Evolutionary conservation across 1,140 invertebrate genomes (phyloP), one percentile per base, ranked within the genome.

Genomic region (Ylistrum balloti): DNA sequence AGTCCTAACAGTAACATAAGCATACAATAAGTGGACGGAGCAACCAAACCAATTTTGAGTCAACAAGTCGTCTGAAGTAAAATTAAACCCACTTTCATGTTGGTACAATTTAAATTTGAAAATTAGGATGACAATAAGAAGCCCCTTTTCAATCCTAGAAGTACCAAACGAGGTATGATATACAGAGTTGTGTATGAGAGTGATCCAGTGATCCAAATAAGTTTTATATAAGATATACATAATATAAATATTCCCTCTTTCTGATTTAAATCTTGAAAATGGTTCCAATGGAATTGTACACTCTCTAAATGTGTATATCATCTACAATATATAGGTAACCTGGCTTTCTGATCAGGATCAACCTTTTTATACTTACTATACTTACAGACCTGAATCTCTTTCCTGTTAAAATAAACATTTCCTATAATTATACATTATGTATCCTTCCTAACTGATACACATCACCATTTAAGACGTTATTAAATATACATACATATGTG

Each of bases 31-130:
- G 45, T 74, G 56, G 56, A 74, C 56, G 56, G 56, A 74, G n/a
- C 56, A 74, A 74, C 56, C n/a, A 74, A 74, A 28, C 1, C n/a
- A 74, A 74, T 74, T 74, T 17, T n/a, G 56, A 74, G 56, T 74
- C 56, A 74, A 28, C 56, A 74, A 74, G 56, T 5, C 28, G n/a
- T 28, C 11, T 74, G 20, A 7, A 20, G 45, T 56, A 7, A 17
- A 56, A 22, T 20, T 5, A 38, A 38, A 7, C 13, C 5, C 35
- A 38, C 13, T 7, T 38, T 7, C 35, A 38, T 38, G 5, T 38
- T 38, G 35, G 35, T 38, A n/a, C 35, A 13, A 38, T 7, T 38
- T 38, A 38, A 7, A 13, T 38, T 7, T 13, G 35, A 38, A n/a
- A 7, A 38, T 38, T 38, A 13, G 35, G 13, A 38, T 38, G 13